Percentiles rank a stretch among this genome's conserved stretches.
These are phyloP conservation scores for Ptychadena robeensis DNA, from an alignment of 2,797 vertebrate genomes.

Conservation along the genomic window DNA sequence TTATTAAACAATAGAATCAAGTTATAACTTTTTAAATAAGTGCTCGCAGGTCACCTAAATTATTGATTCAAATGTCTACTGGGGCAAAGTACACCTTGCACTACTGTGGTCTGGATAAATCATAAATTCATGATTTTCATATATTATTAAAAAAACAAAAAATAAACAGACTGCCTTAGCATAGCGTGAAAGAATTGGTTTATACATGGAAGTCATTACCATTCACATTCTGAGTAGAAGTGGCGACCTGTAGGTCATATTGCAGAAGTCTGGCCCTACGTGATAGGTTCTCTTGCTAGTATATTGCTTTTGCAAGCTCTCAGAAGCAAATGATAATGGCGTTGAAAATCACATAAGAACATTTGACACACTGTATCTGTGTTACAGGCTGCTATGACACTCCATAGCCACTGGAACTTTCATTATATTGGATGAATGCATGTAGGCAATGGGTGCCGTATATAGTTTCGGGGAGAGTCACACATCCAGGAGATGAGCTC, in stretches of 20 bases:
- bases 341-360: not conserved
- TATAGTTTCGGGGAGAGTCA: slow-evolving; percentile 1
- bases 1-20: not conserved
- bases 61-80: not conserved
- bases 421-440: not conserved
- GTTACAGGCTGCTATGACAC: not conserved
- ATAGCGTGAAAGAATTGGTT: no score
- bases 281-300: not conserved
- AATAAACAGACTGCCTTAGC: no score
- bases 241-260: not conserved
- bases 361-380: not conserved
- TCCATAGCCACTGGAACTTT: not conserved
- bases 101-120: not conserved
- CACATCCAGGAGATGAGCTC: slow-evolving; percentile 20
- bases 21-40: not conserved
- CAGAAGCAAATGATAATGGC: not conserved
- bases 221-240: not conserved
- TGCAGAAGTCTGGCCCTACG: not conserved
- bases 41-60: not conserved
- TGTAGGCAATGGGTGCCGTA: slow-evolving; percentile 1
- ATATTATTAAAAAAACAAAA: no score
- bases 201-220: no score
- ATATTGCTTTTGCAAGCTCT: not conserved
- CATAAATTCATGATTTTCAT: not conserved
- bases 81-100: not conserved